Percentiles rank a stretch among this genome's conserved stretches.
Conservation (phyloP, 2,888 invertebrate species). For the Aleiodes testaceus region DNA sequence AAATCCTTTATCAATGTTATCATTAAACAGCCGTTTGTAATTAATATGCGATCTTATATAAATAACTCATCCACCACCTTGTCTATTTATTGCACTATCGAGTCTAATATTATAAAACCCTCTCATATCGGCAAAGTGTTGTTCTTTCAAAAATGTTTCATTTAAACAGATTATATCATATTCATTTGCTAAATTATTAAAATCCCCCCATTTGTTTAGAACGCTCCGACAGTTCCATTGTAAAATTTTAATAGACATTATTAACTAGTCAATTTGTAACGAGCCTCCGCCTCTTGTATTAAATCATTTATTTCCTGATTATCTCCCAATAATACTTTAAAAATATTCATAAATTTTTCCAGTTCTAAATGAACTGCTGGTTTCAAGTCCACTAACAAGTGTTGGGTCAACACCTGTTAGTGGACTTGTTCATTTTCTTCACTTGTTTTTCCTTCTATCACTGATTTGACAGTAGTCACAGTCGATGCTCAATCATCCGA, state of each 20-base stretch:
- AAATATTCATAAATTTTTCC: neutral
- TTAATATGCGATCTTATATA: neutral
- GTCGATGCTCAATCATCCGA: neutral
- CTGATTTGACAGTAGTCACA: neutral
- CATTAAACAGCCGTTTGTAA: neutral
- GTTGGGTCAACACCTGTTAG: too few species aligned
- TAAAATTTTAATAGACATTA: neutral
- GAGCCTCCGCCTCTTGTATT: neutral
- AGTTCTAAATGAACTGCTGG: neutral
- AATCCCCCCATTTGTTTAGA: neutral
- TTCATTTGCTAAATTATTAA: neutral
- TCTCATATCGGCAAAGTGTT: neutral
- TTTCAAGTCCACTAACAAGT: neutral
- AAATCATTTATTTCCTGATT: neutral
- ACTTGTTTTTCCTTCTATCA: neutral
- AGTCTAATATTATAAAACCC: neutral
- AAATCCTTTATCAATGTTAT: neutral
- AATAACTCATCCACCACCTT: neutral
- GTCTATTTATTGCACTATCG: neutral
- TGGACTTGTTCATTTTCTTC: too few species aligned
- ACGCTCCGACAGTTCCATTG: constrained; percentile 2
- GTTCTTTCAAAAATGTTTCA: neutral
- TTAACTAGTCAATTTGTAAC: neutral
- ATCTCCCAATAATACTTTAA: neutral
- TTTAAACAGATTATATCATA: neutral